Evolutionary conservation across 2,113 vertebrate genomes (phyloP).

Genomic region (Catharus fuscescens): DNA sequence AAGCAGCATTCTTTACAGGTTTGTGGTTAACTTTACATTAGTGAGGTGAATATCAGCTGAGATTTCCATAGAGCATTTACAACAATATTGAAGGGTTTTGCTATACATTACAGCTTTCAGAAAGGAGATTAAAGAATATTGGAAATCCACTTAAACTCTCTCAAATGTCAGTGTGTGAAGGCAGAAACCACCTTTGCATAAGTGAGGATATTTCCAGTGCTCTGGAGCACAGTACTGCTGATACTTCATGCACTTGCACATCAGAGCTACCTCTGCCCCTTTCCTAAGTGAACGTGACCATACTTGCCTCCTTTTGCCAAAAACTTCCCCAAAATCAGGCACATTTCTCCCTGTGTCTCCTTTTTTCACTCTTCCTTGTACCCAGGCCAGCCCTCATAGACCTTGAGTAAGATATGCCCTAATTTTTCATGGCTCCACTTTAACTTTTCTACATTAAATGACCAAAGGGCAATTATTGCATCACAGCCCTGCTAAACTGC

Average conservation of each 20-base stretch:
- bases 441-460: not conserved
- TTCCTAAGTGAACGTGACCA: not conserved
- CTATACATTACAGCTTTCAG: not conserved
- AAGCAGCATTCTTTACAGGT: not conserved
- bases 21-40: not conserved
- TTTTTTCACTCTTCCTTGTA: not conserved
- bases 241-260: accelerated
- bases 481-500: not conserved
- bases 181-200: not conserved
- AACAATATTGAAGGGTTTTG: not conserved
- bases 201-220: not conserved
- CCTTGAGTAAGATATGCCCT: not conserved
- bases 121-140: not conserved
- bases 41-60: not conserved
- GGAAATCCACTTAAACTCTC: not conserved
- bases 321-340: not conserved
- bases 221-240: not conserved
- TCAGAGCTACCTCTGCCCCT: not conserved
- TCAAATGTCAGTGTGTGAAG: not conserved
- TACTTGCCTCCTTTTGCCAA: not conserved
- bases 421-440: not conserved
- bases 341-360: not conserved
- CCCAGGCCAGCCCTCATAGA: not conserved
- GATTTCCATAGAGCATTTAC: not conserved
- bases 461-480: not conserved